These are phyloP conservation scores for Helleia helle DNA, from an alignment of 2,888 invertebrate genomes.

Conservation along the genomic window DNA sequence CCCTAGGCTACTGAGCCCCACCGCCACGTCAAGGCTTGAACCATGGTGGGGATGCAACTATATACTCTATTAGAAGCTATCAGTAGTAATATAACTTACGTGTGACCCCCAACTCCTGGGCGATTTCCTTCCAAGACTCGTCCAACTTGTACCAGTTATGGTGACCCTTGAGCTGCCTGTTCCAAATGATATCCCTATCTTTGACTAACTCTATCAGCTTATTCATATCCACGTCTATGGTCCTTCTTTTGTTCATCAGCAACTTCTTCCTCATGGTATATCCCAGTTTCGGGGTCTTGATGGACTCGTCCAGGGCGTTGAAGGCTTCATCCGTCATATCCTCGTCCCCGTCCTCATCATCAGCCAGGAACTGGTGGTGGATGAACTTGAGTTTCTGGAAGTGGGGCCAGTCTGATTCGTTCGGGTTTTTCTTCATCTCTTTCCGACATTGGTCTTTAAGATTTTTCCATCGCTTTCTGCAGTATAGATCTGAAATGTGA, in stretches of 20 bases:
- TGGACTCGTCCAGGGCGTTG: constrained; percentile 51
- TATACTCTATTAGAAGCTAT: too few relatives aligned
- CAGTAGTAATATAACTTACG: constrained; percentile 36
- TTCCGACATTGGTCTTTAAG: constrained; percentile 66
- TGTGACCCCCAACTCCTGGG: constrained; percentile 54
- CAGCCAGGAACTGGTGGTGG: constrained; percentile 55
- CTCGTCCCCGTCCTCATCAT: constrained; percentile 56
- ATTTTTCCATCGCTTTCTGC: constrained; percentile 67
- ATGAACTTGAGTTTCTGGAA: constrained; percentile 57
- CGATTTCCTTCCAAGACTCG: constrained; percentile 64
- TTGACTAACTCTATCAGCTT: constrained; percentile 56
- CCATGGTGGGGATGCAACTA: too few relatives aligned
- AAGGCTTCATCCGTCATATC: constrained; percentile 54
- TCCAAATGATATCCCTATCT: constrained; percentile 58
- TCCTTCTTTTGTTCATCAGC: constrained; percentile 55
- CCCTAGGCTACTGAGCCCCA: too few relatives aligned
- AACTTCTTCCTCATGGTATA: constrained; percentile 62
- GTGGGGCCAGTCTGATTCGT: constrained; percentile 60
- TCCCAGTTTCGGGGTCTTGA: constrained; percentile 57
- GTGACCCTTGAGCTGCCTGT: constrained; percentile 58
- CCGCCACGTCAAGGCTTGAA: too few relatives aligned
- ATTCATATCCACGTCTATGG: constrained; percentile 58
- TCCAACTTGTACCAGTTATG: constrained; percentile 67
- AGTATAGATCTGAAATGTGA: constrained; percentile 50
- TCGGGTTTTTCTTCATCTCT: constrained; percentile 59